These are phyloP conservation scores for Phyllotreta striolata DNA, from an alignment of 2,888 invertebrate genomes.

Conservation along the genomic window DNA sequence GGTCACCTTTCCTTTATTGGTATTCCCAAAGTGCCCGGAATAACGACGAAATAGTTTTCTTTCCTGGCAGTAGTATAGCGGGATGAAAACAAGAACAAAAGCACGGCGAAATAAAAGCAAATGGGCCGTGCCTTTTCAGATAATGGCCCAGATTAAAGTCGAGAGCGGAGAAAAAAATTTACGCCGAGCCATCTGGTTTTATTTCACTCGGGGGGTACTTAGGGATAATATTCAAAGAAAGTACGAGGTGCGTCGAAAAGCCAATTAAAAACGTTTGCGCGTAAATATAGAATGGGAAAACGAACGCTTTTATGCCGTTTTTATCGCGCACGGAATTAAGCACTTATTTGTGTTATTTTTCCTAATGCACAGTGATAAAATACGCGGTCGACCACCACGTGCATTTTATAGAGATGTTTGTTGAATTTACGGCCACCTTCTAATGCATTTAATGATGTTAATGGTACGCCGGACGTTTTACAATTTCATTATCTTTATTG, in stretches of 20 bases:
- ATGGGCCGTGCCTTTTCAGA: constrained; percentile 55
- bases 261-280: neutral
- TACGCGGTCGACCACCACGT: no score
- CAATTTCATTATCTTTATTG: constrained; percentile 13
- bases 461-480: constrained; percentile 11
- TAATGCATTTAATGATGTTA: constrained; percentile 14
- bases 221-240: constrained; percentile 5
- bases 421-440: constrained; percentile 2
- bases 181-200: constrained; percentile 57
- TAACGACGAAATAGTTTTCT: no score
- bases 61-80: constrained; percentile 40
- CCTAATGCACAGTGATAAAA: no score
- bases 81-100: constrained; percentile 47
- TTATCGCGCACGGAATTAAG: no score
- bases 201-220: constrained; percentile 52
- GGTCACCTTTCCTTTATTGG: no score
- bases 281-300: no score
- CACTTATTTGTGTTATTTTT: no score
- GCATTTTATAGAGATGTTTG: constrained; percentile 7
- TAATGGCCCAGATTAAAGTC: constrained; percentile 58
- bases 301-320: no score
- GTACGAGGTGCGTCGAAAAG: constrained; percentile 7
- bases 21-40: no score
- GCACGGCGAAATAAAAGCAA: constrained; percentile 55
- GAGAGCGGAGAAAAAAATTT: constrained; percentile 53